Conservation (phyloP, 2,888 invertebrate genomes). For the Drosophila merina region DNA sequence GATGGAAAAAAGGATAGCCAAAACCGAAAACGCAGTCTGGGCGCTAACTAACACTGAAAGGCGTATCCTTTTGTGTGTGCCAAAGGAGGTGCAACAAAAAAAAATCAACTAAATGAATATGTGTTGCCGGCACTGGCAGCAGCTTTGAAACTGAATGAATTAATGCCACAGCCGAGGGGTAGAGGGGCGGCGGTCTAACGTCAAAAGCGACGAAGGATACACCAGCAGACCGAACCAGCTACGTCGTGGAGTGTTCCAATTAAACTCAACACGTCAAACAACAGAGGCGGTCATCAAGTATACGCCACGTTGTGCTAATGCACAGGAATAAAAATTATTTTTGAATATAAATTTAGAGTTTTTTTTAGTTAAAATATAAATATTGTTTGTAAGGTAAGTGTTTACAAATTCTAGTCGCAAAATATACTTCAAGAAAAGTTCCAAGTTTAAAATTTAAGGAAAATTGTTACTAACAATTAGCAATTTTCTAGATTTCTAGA, state of each 20-base stretch:
- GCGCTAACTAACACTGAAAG: conserved; percentile 48
- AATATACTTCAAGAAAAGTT: too few species aligned
- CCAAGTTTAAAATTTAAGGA: too few species aligned
- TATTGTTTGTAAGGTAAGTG: too few species aligned
- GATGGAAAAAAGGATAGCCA: conserved; percentile 32
- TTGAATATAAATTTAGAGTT: neutral
- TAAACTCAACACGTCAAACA: conserved; percentile 78
- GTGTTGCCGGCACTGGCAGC: conserved; percentile 41
- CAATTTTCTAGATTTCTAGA: neutral
- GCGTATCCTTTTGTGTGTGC: conserved; percentile 43
- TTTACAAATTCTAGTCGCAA: too few species aligned
- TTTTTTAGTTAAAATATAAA: too few species aligned
- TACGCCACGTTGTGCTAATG: conserved; percentile 59
- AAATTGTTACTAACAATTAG: too few species aligned
- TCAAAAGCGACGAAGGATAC: conserved; percentile 57
- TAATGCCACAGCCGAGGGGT: conserved; percentile 60
- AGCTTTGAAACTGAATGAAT: conserved; percentile 67
- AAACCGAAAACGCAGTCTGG: conserved; percentile 27
- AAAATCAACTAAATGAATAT: conserved; percentile 43
- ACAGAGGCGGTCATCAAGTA: conserved; percentile 69
- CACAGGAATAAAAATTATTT: neutral
- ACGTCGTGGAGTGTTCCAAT: conserved; percentile 71
- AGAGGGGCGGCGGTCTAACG: conserved; percentile 44
- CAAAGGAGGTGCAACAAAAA: conserved; percentile 34
- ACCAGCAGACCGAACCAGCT: conserved; percentile 19